Conservation (phyloP, 2,888 invertebrate genomes). For the Torymus aiolomorphi region DNA sequence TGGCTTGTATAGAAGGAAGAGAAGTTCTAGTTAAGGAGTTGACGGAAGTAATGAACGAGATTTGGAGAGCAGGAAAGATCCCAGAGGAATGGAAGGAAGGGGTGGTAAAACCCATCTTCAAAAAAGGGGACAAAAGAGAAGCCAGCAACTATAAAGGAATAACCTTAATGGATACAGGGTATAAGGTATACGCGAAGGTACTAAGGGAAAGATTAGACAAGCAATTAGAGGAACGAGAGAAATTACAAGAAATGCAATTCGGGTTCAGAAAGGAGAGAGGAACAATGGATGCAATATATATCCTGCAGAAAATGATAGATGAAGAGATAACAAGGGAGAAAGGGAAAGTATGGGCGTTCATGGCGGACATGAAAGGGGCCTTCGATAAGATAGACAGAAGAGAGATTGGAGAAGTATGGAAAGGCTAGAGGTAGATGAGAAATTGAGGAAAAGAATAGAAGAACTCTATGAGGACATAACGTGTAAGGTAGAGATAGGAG, state of each 20-base stretch:
- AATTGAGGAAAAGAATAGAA: too few species aligned
- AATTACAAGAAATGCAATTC: too few species aligned
- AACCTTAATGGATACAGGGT: neutral
- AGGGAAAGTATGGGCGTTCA: neutral
- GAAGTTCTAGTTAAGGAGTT: neutral
- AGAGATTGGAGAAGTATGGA: neutral
- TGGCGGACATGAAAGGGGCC: neutral
- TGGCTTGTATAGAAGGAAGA: neutral
- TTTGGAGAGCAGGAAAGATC: neutral
- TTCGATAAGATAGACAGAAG: neutral
- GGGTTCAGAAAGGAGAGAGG: too few species aligned
- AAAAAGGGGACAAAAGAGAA: constrained; percentile 4
- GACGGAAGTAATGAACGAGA: neutral
- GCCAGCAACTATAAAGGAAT: neutral
- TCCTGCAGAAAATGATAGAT: too few species aligned
- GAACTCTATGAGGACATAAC: too few species aligned
- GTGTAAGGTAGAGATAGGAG: too few species aligned
- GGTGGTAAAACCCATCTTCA: neutral
- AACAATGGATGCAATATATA: too few species aligned
- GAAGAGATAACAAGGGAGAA: too few species aligned
- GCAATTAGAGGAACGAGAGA: too few species aligned
- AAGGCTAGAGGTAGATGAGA: too few species aligned
- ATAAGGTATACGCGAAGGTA: neutral
- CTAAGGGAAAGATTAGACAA: too few species aligned
- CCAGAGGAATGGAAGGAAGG: neutral